Base-by-base conservation (phyloP, 2,113 vertebrate species). In the Phaetusa simplex region DNA sequence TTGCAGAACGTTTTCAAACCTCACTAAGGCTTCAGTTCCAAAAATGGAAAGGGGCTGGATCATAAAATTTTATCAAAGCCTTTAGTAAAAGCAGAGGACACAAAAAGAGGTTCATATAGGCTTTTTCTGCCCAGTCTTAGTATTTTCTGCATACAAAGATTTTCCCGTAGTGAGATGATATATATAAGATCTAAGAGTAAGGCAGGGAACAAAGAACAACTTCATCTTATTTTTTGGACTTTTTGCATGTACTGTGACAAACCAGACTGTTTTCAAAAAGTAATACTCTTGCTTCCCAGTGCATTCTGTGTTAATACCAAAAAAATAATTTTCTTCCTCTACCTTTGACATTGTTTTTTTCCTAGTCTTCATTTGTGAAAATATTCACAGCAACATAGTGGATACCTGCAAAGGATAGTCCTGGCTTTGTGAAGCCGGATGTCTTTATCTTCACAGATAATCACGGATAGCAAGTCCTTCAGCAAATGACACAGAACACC, bases 201-300 rank as follows among this genome's bases (percentile, higher is more conserved):
- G 30, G 22, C 0, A 1, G 8, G 19, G 4, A 3, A 61, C 67
- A 53, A 47, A 11, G 1, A 53, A 42, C 1, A 1, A 40, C 3
- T n/a, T 72, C 58, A 5, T 8, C 26, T 82, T 64, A 30, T 14
- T 66, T 81, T 70, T 62, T 32, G 7, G 16, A 47, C 9, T 6
- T 47, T 49, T 92, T 79, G 19, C 40, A 20, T 30, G 12, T 80
- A 30, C 10, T 55, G 3, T 34, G 7, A 77, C 18, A 71, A 79
- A 81, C 4, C 6, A 73, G 9, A 12, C 2, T 52, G 17, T 59
- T 64, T 92, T 49, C 12, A 55, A 24, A 62, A 72, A 67, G 34
- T 52, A 47, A 14, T 52, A 40, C 5, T 15, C 1, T 11, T 0
- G 0, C 3, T 67, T 87, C 71, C 42, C 23, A 70, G 8, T 38